Conservation (phyloP, 2,797 vertebrate species). For the Tapirus indicus region DNA sequence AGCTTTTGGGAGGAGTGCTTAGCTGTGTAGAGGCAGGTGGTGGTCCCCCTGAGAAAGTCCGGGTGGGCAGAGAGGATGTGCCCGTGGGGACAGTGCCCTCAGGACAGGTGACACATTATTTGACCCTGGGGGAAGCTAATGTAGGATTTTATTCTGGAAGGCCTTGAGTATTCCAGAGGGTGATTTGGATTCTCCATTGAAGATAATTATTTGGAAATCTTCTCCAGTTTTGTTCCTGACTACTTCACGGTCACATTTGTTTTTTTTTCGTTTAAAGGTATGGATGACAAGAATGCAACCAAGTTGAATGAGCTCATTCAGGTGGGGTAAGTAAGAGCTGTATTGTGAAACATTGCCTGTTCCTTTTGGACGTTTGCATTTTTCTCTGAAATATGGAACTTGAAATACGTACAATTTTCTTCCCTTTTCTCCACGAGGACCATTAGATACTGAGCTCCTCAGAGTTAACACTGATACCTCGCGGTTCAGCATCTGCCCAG, state of each 20-base stretch:
- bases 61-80: too few relatives aligned
- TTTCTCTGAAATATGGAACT: not conserved
- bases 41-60: not conserved
- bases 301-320: slow-evolving; percentile 99
- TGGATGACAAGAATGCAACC: slow-evolving; percentile 99
- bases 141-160: not conserved
- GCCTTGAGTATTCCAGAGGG: not conserved
- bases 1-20: not conserved
- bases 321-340: slow-evolving; percentile 92
- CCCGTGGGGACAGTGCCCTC: not conserved
- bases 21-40: not conserved
- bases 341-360: rapidly evolving
- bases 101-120: not conserved
- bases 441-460: not conserved
- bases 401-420: not conserved
- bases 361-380: rapidly evolving
- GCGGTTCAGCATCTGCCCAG: not conserved
- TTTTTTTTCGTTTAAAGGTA: slow-evolving; percentile 90
- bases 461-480: not conserved
- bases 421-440: not conserved
- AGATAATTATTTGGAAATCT: not conserved
- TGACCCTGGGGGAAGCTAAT: not conserved
- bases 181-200: not conserved
- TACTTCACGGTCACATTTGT: not conserved
- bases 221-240: not conserved